phyloP scores from a whole-genome alignment of 1,140 invertebrate species.

The Araneus ventricosus region DNA sequence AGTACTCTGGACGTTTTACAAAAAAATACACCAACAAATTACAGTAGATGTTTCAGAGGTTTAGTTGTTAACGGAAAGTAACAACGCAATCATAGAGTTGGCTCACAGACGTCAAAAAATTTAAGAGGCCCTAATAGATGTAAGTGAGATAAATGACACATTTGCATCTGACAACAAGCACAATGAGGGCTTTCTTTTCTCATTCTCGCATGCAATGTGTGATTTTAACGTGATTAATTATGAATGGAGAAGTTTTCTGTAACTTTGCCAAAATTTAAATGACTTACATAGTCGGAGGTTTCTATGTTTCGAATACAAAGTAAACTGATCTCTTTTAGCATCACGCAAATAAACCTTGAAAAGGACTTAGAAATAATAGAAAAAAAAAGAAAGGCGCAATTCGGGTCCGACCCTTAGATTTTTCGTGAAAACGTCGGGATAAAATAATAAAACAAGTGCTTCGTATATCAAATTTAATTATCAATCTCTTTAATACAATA shows the following conservation, averaged over 20 bases:
- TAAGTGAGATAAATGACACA: constrained; percentile 51
- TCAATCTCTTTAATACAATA: too few relatives aligned
- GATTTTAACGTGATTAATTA: constrained; percentile 13
- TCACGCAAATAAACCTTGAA: neutral
- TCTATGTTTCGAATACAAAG: constrained; percentile 15
- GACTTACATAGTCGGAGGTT: neutral
- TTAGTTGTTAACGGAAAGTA: neutral
- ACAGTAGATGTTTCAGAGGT: neutral
- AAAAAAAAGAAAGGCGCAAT: too few relatives aligned
- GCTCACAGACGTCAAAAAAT: constrained; percentile 5
- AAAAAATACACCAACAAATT: neutral
- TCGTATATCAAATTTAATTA: too few relatives aligned
- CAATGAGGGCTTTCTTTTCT: constrained; percentile 5
- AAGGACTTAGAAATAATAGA: too few relatives aligned
- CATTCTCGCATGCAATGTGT: constrained; percentile 32
- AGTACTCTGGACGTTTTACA: too few relatives aligned
- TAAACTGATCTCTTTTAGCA: neutral
- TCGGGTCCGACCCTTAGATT: too few relatives aligned
- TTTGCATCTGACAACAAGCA: constrained; percentile 11
- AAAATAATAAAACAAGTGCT: too few relatives aligned
- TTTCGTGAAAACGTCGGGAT: too few relatives aligned
- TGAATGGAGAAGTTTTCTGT: neutral
- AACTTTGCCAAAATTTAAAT: constrained; percentile 9
- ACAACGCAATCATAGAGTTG: neutral
- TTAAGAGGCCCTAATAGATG: neutral